Base-by-base conservation (phyloP, 2,113 vertebrate species). In the Tylochromis polylepis region DNA sequence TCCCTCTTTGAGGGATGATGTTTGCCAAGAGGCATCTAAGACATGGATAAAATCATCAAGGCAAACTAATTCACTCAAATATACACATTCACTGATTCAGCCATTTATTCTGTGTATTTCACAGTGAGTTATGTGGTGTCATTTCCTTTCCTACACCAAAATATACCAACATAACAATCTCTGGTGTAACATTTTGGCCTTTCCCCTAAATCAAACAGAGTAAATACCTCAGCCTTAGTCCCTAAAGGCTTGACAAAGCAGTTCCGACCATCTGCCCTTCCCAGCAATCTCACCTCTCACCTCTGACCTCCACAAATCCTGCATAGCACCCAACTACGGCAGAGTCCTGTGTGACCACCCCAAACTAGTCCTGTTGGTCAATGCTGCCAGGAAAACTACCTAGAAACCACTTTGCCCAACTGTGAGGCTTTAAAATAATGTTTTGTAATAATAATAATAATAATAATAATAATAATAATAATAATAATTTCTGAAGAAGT, bases 271-370 rank as follows among this genome's bases (percentile, higher is more conserved):
- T 97, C 96, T 96, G 95, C 91, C 92, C 91, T 94, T 94, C 90
- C 93, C 93, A 84, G 89, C 90, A 31, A 85, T 90, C 92, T 95
- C 86, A 94, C 84, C 95, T 96, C 88, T 96, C 87, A 95, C 95
- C 95, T 95, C 89, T 95, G 93, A 96, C 95, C 95, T 92, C 90
- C 87, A 93, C 93, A 95, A 96, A 96, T 95, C 95, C 94, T 62
- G 81, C 86, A 84, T 51, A 83, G 85, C 79, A 78, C 93, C 85
- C 86, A 85, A 72, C 91, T 59, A 91, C 86, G 60, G 72, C 90
- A 79, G 72, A 93, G 83, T 43, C 92, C 85, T 92, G 79, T 79
- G 81, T 84, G 86, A 91, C 89, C 84, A 83, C 67, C 90, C 85
- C 67, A 77, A 65, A 84, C 79, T 84, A 89, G 87, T 53, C 58